Base-by-base conservation (phyloP, 2,113 vertebrate species). In the Carettochelys insculpta region DNA sequence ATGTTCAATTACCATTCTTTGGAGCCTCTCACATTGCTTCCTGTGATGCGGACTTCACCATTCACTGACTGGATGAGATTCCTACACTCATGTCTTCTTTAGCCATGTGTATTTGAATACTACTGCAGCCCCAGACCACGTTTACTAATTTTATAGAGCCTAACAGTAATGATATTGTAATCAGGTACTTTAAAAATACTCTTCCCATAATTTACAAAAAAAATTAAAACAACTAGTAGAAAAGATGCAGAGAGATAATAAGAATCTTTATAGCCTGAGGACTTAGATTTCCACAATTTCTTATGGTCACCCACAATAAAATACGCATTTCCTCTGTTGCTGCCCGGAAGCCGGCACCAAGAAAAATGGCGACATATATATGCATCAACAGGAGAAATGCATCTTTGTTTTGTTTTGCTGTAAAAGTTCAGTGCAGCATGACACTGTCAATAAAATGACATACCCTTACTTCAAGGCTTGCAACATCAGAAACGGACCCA, bases 401-500 rank as follows among this genome's bases (percentile, higher is more conserved):
- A 56, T 76, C 56, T 85, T 48, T 84, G 38, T 85, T 90, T 16
- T 86, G 80, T 14, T 29, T 14, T 3, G 61, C 29, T 90, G 50
- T 85, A 79, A 90, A 93, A 89, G 29, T 88, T 89, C 65, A 82
- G 83, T 90, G 80, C 61, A 80, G 83, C 48, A 31, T 0, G 47
- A 65, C 86, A 82, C 79, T 47, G 92, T 82, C 58, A 88, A 87
- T 81, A 52, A 90, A 89, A 79, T 20, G 77, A 92, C 88, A 95
- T 94, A 94, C 95, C 92, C 94, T 94, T 95, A 96, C 90, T 96
- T 93, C 90, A 97, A 97, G 92, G 90, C 92, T 95, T 92, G 89
- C 77, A 94, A 93, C 93, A 95, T 50, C 96, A 97, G 93, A 94
- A 96, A 96, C 0, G 41, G 93, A 92, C 85, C 75, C 87, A 31